These are phyloP conservation scores for Meda fulgida DNA, from an alignment of 2,797 vertebrate species.

Conservation along the genomic window DNA sequence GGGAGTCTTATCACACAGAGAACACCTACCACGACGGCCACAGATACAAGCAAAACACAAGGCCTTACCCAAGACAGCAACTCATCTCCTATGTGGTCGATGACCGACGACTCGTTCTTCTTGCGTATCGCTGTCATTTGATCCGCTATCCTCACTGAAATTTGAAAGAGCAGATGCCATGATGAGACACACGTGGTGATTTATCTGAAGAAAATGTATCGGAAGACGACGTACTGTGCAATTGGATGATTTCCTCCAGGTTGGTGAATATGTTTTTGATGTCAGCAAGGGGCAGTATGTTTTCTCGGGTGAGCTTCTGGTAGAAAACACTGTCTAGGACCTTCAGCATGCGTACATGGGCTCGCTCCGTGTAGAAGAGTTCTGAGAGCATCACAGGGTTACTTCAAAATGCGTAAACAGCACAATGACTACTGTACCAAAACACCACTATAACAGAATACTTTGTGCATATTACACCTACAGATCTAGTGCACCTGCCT, in stretches of 20 bases:
- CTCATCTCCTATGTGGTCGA: constrained; percentile 92
- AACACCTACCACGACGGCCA: background rate
- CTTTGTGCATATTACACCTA: background rate
- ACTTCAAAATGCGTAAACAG: background rate
- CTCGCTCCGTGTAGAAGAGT: constrained; percentile 91
- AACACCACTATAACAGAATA: background rate
- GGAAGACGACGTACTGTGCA: constrained; percentile 82
- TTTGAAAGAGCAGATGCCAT: background rate
- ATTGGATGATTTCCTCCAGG: constrained; percentile 92
- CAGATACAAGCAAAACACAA: background rate
- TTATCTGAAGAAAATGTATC: background rate
- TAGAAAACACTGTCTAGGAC: constrained; percentile 93
- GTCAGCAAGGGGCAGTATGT: constrained; percentile 86
- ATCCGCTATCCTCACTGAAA: constrained; percentile 86
- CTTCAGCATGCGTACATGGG: constrained; percentile 89
- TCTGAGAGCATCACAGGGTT: constrained; percentile 73
- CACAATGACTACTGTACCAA: background rate
- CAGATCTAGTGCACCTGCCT: background rate
- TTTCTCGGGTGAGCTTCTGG: constrained; percentile 86
- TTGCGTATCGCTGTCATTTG: constrained; percentile 91
- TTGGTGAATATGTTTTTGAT: constrained; percentile 92
- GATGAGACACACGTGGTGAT: background rate
- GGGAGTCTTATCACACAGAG: constrained; percentile 6
- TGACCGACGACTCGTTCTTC: constrained; percentile 89
- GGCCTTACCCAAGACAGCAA: constrained; percentile 90